phyloP scores from a whole-genome alignment of 2,888 invertebrate genomes.

The Drosophila nigritarsus region DNA sequence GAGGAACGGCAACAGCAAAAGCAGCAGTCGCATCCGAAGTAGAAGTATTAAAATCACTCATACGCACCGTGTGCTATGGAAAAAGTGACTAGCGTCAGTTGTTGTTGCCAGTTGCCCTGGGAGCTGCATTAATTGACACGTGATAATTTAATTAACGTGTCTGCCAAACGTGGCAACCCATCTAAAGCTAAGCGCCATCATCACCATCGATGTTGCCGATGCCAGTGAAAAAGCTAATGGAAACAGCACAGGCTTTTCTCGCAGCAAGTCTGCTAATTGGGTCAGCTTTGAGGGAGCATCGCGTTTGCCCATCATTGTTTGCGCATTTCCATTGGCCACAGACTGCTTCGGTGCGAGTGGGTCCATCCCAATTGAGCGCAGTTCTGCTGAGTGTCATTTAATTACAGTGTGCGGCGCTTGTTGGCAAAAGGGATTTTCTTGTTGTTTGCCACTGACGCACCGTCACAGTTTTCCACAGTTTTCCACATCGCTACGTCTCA shows the following conservation, averaged over 20 bases:
- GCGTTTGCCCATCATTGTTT: constrained; percentile 64
- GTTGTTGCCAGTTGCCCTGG: constrained; percentile 50
- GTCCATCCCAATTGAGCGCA: constrained; percentile 33
- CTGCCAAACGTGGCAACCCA: constrained; percentile 68
- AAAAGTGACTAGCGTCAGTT: constrained; percentile 34
- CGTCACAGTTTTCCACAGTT: constrained; percentile 47
- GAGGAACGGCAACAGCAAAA: constrained; percentile 11
- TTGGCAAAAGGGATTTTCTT: constrained; percentile 79
- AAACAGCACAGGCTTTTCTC: constrained; percentile 34
- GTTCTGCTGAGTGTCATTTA: constrained; percentile 74
- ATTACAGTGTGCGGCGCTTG: constrained; percentile 72
- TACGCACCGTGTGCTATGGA: constrained; percentile 48
- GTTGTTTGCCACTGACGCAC: constrained; percentile 59
- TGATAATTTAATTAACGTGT: constrained; percentile 78
- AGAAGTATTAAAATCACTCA: constrained; percentile 62
- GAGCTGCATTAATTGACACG: constrained; percentile 74
- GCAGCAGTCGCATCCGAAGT: not conserved
- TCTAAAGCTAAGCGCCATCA: constrained; percentile 54
- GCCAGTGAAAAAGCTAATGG: constrained; percentile 42
- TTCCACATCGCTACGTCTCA: constrained; percentile 33
- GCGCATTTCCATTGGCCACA: constrained; percentile 66
- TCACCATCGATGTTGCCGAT: constrained; percentile 14
- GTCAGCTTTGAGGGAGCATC: constrained; percentile 58
- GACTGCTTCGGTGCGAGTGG: constrained; percentile 32
- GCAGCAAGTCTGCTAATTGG: constrained; percentile 64